Base-by-base conservation (phyloP, 2,797 vertebrate species). In the Setipinna tenuifilis region DNA sequence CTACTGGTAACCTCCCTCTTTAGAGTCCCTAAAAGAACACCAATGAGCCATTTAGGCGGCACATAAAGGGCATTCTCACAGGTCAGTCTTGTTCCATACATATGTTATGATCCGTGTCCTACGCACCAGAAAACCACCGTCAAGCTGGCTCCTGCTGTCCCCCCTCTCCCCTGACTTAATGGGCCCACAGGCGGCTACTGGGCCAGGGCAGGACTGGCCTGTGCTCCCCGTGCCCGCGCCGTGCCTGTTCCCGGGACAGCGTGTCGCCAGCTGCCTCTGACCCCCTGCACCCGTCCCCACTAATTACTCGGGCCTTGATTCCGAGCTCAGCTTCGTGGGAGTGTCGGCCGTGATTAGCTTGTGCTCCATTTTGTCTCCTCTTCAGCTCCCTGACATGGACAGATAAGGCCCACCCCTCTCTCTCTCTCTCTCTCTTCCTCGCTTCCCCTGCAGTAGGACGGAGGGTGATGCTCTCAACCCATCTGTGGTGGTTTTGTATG, bases 251-350 rank as follows among this genome's bases (percentile, higher is more conserved):
- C 85, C 85, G 83, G 81, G 85, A 87, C 84, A 75, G 54, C n/a
- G 35, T 7, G 28, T 54, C 71, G 85, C 87, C 82, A 71, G 81
- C 82, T 68, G 23, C 75, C 85, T 85, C 71, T 85, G 87, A 90
- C 88, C 85, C 83, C 82, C 78, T 65, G 82, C 83, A 62, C 48
- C 48, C 81, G 7, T 78, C 21, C 58, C 81, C 82, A 88, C 84
- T 91, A 89, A 93, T 92, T 91, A 91, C 86, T 82, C 85, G 83
- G 71, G 71, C 19, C 86, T 57, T 87, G 71, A 14, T 35, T 1
- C 21, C 16, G 14, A 58, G 50, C 28, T 54, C 46, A 14, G 85
- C 78, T 14, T 85, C 80, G 48, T 44, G 71, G 80, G 85, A 62
- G 41, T 46, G 14, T 89, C 21, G 50, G 46, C 80, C 23, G 28